A percentile compares a stretch with the other conserved stretches of the same genome.
These are phyloP conservation scores for Dorcus hopei DNA, from an alignment of 2,888 invertebrate genomes.

Conservation along the genomic window DNA sequence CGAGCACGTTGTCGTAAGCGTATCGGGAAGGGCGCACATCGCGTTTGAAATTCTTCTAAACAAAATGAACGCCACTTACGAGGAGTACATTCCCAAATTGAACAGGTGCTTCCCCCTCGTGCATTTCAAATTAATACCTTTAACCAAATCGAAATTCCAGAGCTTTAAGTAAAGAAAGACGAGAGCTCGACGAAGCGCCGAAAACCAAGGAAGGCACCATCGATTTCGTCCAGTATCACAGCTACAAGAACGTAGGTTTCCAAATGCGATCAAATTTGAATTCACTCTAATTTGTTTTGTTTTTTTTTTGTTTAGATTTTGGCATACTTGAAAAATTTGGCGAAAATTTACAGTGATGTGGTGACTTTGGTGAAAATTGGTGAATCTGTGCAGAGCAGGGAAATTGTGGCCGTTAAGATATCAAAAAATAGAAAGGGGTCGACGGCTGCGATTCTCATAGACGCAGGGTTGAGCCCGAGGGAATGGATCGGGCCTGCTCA, in stretches of 20 bases:
- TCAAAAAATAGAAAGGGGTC: constrained; percentile 30
- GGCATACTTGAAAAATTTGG: constrained; percentile 35
- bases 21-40: too few species aligned
- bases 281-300: too few species aligned
- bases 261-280: too few species aligned
- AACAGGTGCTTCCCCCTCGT: constrained; percentile 44
- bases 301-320: constrained; percentile 38
- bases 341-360: constrained; percentile 35
- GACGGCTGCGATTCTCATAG: constrained; percentile 55
- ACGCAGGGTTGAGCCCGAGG: constrained; percentile 62
- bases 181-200: constrained; percentile 6
- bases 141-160: constrained; percentile 6
- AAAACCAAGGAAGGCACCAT: constrained; percentile 29
- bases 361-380: constrained; percentile 46
- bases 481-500: constrained; percentile 67
- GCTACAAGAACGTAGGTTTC: constrained; percentile 21
- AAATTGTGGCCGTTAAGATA: constrained; percentile 47
- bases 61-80: constrained; percentile 43
- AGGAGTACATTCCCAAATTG: constrained; percentile 50
- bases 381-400: constrained; percentile 44
- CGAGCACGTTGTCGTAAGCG: constrained; percentile 27
- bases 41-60: constrained; percentile 43
- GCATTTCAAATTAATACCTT: not conserved
- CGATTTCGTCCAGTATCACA: constrained; percentile 47
- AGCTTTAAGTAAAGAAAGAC: constrained; percentile 10